Evolutionary conservation across 2,888 invertebrate species (phyloP).

Genomic region (Synanthedon vespiformis): DNA sequence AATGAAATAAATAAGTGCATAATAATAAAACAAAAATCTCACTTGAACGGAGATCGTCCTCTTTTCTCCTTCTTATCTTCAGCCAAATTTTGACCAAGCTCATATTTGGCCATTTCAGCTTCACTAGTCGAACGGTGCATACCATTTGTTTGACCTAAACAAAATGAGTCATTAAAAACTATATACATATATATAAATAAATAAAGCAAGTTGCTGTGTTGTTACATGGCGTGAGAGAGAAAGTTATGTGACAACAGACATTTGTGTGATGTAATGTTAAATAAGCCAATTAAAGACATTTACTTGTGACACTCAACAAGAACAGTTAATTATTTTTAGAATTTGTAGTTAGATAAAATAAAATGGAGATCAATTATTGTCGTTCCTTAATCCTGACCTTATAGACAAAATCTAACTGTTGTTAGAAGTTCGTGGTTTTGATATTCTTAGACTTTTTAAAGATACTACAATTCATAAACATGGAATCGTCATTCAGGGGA

Average conservation of each 20-base stretch:
- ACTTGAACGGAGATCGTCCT: conserved; percentile 93
- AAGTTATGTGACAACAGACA: neutral
- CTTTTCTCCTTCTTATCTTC: conserved; percentile 81
- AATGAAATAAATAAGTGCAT: too few species aligned
- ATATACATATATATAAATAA: neutral
- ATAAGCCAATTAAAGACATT: too few species aligned
- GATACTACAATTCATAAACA: too few species aligned
- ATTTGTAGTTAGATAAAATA: too few species aligned
- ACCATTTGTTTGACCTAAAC: conserved; percentile 50
- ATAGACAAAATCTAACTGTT: too few species aligned
- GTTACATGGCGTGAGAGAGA: neutral
- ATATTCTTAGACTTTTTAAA: too few species aligned
- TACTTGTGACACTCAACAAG: too few species aligned
- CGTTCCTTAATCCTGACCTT: too few species aligned
- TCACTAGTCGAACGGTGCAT: conserved; percentile 83
- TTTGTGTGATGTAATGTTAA: neutral
- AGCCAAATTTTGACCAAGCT: conserved; percentile 54
- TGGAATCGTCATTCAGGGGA: too few species aligned
- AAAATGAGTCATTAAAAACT: neutral
- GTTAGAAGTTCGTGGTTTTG: too few species aligned
- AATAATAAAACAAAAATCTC: conserved; percentile 15
- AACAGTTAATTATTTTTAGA: too few species aligned
- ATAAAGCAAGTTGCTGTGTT: neutral
- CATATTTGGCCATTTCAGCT: conserved; percentile 79
- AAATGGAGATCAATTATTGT: too few species aligned